A percentile compares a stretch with the other conserved stretches of the same genome.
Conservation (phyloP, 2,113 vertebrate genomes). For the Macaca nemestrina region DNA sequence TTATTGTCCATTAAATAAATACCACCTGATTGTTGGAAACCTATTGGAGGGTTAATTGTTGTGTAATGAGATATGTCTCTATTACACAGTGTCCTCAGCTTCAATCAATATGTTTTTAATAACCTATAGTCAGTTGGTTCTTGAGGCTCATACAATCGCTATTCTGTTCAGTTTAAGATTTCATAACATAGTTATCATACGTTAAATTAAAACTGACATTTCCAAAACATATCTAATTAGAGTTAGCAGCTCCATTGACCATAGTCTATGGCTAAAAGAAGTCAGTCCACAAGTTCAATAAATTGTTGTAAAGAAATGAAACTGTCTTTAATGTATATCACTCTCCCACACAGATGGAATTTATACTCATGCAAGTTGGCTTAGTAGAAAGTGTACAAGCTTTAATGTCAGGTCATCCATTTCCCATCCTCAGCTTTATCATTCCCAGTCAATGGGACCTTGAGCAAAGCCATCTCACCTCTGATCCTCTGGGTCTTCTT, state of each 20-base stretch:
- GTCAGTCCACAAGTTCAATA: constrained; percentile 55
- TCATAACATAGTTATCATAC: constrained; percentile 84
- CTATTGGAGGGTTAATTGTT: constrained; percentile 84
- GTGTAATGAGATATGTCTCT: constrained; percentile 85
- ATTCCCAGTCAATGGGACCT: neutral
- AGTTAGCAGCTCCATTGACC: constrained; percentile 72
- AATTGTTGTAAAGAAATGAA: constrained; percentile 48
- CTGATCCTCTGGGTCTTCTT: neutral
- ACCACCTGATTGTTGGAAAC: constrained; percentile 85
- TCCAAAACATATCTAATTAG: constrained; percentile 78
- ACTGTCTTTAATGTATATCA: neutral
- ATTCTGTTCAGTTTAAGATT: constrained; percentile 83
- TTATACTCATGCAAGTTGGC: neutral
- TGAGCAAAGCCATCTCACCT: neutral
- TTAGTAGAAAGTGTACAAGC: neutral
- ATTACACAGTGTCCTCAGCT: constrained; percentile 81
- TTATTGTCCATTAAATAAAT: constrained; percentile 86
- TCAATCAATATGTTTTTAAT: constrained; percentile 88
- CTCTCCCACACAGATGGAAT: neutral
- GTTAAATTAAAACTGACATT: constrained; percentile 85
- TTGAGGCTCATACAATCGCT: constrained; percentile 80
- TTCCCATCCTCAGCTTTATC: neutral
- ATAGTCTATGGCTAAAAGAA: constrained; percentile 78
- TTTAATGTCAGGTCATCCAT: neutral
- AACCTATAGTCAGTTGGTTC: constrained; percentile 81